Percentiles rank a stretch among this genome's conserved stretches.
Conservation (phyloP, 2,113 vertebrate species). For the Bubo bubo region DNA sequence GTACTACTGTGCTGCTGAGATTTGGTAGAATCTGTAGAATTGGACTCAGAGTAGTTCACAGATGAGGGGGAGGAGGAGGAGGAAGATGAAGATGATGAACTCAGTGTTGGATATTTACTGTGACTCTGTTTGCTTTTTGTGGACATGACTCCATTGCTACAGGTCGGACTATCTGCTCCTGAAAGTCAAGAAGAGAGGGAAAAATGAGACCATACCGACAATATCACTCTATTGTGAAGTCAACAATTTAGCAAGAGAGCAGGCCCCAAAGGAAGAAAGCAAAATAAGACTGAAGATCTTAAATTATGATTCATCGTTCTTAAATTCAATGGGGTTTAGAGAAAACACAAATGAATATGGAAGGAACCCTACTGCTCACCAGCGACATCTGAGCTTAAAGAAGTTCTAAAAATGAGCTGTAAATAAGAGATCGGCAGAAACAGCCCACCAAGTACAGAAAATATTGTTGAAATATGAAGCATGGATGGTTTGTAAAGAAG, state of each 20-base stretch:
- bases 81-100: conserved; percentile 85
- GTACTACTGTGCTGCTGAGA: conserved; percentile 95
- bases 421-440: neutral
- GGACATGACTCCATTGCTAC: conserved; percentile 91
- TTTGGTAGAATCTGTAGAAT: conserved; percentile 97
- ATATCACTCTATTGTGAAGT: neutral
- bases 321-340: neutral
- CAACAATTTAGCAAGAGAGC: neutral
- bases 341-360: neutral
- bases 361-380: neutral
- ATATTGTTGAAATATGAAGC: neutral
- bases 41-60: conserved; percentile 96
- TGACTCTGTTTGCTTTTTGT: conserved; percentile 89
- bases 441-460: neutral
- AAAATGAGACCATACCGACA: conserved; percentile 5
- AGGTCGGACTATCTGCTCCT: conserved; percentile 95
- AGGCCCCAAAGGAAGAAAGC: neutral
- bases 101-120: conserved; percentile 91
- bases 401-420: neutral
- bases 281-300: neutral
- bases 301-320: neutral
- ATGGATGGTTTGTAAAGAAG: neutral
- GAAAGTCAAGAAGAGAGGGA: conserved; percentile 41
- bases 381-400: neutral
- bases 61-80: conserved; percentile 97